Evolutionary conservation across 64 coral and sea anemone species (phyloP), one percentile per base, ranked within the genome.

Genomic region (Cladopsammia gracilis): DNA sequence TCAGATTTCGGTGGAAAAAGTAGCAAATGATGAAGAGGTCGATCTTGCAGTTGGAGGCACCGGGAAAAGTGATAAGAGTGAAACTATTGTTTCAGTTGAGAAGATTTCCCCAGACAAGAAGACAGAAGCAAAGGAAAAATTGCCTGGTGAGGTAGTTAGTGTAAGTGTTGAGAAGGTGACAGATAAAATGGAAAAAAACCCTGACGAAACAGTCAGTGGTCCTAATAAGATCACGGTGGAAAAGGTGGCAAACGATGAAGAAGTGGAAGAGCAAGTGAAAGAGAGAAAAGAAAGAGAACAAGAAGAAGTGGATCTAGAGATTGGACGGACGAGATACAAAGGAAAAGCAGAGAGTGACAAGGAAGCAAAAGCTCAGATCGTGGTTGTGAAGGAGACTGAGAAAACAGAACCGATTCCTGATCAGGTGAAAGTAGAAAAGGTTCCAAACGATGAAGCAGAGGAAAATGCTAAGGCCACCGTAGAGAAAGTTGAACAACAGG

Each of bases 251-350:
- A 19, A 82, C 7, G 72, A 50, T n/a, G 72, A 84, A 3, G 53
- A 56, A 0, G 53, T 10, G 7, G 53, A 56, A 56, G 53, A 6
- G 7, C 53, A 48, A 43, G 59, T 20, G 25, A 50, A 10, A 76
- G 73, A 76, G 47, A 48, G 20, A 10, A 18, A 78, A 58, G 52
- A 78, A 78, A 57, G 22, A 10, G 57, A 62, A 1, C 15, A 83
- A 3, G 79, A 83, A 83, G 59, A 80, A 45, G 26, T 13, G 25
- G 77, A 82, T 82, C 58, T 83, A 20, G 42, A 64, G 59, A 64
- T 3, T 20, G 79, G 14, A 59, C 26, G 24, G 18, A 19, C 7
- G 10, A 0, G 13, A 6, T 4, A 14, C 10, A 43, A 73, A 13
- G 70, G 8, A 73, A 73, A 73, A 16, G 13, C 9, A 73, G 4